Conservation (phyloP, 2,888 invertebrate species). For the Spodoptera picta region DNA sequence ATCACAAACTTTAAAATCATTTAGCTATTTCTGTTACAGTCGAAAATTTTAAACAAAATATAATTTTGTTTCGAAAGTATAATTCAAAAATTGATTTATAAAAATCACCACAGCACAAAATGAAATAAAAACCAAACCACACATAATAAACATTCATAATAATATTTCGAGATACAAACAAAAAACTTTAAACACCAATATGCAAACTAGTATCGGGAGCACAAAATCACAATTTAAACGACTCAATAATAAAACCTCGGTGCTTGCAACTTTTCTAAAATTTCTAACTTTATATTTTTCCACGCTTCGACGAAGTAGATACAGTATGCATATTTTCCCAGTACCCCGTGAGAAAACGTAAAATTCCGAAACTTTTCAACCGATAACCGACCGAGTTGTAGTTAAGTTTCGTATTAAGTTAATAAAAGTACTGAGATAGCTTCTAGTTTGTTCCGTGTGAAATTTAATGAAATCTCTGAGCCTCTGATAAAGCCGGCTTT, state of each 20-base stretch:
- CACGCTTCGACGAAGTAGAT: slow-evolving; percentile 20
- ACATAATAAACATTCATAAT: background rate
- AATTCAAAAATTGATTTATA: too few relatives aligned
- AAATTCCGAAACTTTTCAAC: slow-evolving; percentile 48
- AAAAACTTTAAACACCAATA: slow-evolving; percentile 22
- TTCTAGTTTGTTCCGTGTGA: slow-evolving; percentile 41
- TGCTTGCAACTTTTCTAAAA: slow-evolving; percentile 38
- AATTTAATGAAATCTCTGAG: slow-evolving; percentile 48
- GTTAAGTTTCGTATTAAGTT: slow-evolving; percentile 53
- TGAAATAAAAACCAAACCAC: background rate
- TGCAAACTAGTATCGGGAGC: slow-evolving; percentile 16
- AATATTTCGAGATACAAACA: slow-evolving; percentile 1
- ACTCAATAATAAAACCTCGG: slow-evolving; percentile 34
- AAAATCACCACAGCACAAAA: background rate
- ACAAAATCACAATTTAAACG: slow-evolving; percentile 43
- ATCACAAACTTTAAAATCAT: too few relatives aligned
- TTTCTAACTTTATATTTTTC: slow-evolving; percentile 46
- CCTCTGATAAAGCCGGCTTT: slow-evolving; percentile 21
- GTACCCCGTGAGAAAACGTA: slow-evolving; percentile 47
- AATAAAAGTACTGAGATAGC: slow-evolving; percentile 51
- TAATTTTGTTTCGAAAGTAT: too few relatives aligned
- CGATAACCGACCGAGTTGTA: slow-evolving; percentile 51
- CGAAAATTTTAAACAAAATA: too few relatives aligned
- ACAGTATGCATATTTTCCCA: slow-evolving; percentile 44
- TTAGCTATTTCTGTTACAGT: too few relatives aligned